A percentile compares a stretch with the other conserved stretches of the same genome.
Conservation (phyloP, 2,797 vertebrate genomes). For the Tachyglossus aculeatus region DNA sequence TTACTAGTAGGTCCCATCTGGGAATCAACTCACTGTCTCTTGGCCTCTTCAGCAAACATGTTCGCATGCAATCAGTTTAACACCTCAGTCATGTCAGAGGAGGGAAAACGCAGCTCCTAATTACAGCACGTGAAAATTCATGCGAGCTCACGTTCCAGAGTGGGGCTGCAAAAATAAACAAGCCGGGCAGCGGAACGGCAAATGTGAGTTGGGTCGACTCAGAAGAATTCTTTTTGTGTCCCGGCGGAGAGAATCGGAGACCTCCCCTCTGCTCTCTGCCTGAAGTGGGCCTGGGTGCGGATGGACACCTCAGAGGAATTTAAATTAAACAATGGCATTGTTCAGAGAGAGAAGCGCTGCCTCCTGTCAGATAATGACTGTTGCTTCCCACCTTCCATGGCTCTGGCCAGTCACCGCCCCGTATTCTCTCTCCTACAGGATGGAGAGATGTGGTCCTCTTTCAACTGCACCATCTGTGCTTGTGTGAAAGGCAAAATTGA, state of each 20-base stretch:
- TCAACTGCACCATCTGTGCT: slow-evolving; percentile 94
- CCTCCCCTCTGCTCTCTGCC: slow-evolving; percentile 24
- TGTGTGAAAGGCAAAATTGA: slow-evolving; percentile 88
- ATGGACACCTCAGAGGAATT: slow-evolving; percentile 48
- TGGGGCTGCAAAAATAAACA: slow-evolving; percentile 22
- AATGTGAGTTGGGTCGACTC: slow-evolving; percentile 33
- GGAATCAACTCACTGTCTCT: slow-evolving; percentile 29
- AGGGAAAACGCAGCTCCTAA: slow-evolving; percentile 39
- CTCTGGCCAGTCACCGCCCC: slow-evolving; percentile 54
- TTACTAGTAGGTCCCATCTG: slow-evolving; percentile 39
- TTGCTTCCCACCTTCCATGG: slow-evolving; percentile 39
- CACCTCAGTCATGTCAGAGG: slow-evolving; percentile 2
- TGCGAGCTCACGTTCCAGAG: slow-evolving; percentile 2
- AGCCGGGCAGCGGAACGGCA: neutral
- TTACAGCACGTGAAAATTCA: slow-evolving; percentile 37
- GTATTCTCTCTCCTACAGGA: slow-evolving; percentile 78
- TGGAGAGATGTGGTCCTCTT: slow-evolving; percentile 95
- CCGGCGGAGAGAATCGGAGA: slow-evolving; percentile 10
- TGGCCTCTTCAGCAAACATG: slow-evolving; percentile 47
- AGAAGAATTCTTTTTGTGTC: slow-evolving; percentile 8
- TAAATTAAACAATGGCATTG: slow-evolving; percentile 50
- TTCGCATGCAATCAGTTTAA: slow-evolving; percentile 33
- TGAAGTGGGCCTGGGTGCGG: neutral
- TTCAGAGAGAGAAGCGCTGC: slow-evolving; percentile 29
- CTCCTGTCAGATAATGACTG: slow-evolving; percentile 36